These are phyloP conservation scores for Rhamnusium bicolor DNA, from an alignment of 2,888 invertebrate species.

Conservation along the genomic window DNA sequence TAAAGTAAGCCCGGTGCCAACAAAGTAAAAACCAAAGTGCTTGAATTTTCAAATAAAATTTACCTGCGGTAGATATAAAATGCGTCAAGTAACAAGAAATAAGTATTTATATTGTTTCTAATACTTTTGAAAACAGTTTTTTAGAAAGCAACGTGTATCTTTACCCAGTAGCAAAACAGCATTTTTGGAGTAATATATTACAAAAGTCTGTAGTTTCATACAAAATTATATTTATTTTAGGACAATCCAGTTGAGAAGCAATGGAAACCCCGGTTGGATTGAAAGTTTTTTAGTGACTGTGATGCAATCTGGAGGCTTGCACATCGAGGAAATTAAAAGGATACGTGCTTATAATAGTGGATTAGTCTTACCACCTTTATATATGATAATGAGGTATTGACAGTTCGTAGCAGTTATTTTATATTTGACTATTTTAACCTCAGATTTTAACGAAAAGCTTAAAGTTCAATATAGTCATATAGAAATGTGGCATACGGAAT, in stretches of 20 bases:
- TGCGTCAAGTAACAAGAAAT: too few species aligned
- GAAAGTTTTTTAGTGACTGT: constrained; percentile 77
- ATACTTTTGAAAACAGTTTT: too few species aligned
- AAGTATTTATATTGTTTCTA: too few species aligned
- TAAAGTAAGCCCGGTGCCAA: too few species aligned
- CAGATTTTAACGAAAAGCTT: too few species aligned
- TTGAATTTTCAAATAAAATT: too few species aligned
- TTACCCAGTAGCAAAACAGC: not conserved
- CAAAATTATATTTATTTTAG: constrained; percentile 62
- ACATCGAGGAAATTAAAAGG: constrained; percentile 69
- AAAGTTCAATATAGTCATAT: too few species aligned
- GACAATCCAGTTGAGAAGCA: constrained; percentile 75
- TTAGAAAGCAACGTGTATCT: too few species aligned
- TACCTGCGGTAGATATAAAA: too few species aligned
- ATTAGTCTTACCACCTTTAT: constrained; percentile 63
- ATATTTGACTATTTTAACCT: not conserved
- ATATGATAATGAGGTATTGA: constrained; percentile 64
- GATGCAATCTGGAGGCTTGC: constrained; percentile 73
- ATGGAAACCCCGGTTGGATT: constrained; percentile 80
- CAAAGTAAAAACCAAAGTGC: too few species aligned
- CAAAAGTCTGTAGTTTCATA: too few species aligned
- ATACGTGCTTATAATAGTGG: constrained; percentile 62
- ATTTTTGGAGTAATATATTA: not conserved
- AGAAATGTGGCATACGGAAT: too few species aligned
- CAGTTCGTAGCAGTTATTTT: not conserved